These are phyloP conservation scores for Eilema griseolum DNA, from an alignment of 2,888 invertebrate species.

Conservation along the genomic window DNA sequence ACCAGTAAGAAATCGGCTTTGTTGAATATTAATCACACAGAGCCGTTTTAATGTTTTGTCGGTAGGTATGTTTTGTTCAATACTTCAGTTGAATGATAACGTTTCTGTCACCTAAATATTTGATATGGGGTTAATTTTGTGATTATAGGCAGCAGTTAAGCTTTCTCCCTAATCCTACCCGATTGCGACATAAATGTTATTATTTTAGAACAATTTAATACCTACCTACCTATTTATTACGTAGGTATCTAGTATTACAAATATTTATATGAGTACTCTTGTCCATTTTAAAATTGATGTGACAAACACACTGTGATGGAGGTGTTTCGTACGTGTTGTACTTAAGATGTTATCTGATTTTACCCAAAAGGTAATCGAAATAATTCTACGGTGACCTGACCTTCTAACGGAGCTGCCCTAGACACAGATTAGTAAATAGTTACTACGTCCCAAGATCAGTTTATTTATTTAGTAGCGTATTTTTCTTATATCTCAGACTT, in stretches of 20 bases:
- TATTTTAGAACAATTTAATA: too few relatives aligned
- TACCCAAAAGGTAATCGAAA: not conserved
- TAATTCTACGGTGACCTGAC: not conserved
- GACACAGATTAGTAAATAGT: too few relatives aligned
- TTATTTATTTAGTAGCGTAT: too few relatives aligned
- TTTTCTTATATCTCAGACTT: too few relatives aligned
- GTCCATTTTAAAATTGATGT: not conserved
- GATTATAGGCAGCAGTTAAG: too few relatives aligned
- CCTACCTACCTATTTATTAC: too few relatives aligned
- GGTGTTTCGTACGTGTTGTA: not conserved
- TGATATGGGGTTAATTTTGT: not conserved
- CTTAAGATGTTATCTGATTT: not conserved
- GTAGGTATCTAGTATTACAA: too few relatives aligned
- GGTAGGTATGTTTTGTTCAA: not conserved
- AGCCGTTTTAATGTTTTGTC: constrained; percentile 42
- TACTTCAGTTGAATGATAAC: not conserved
- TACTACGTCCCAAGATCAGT: too few relatives aligned
- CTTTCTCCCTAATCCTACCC: too few relatives aligned
- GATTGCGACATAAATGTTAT: too few relatives aligned
- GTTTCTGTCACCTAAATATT: not conserved
- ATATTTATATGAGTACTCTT: not conserved
- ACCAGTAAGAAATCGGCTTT: constrained; percentile 74
- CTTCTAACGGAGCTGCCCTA: not conserved
- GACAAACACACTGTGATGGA: too few relatives aligned
- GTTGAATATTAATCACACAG: constrained; percentile 63